Evolutionary conservation across 2,888 invertebrate genomes (phyloP), one percentile per base, ranked within the genome.

Genomic region (Cephus sareptanus): DNA sequence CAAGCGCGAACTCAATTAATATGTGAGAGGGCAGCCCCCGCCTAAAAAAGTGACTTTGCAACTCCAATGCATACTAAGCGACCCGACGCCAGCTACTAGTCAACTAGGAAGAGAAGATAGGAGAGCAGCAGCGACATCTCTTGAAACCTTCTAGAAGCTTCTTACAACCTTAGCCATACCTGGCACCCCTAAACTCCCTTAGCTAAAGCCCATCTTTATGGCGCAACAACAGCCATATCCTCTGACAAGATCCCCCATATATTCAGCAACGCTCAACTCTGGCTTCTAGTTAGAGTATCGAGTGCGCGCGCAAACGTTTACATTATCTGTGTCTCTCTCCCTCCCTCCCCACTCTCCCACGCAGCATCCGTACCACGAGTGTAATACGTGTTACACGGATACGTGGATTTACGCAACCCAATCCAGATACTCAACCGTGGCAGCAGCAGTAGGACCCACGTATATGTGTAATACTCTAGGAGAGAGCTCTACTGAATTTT

Each of bases 1-100:
- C 9, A 6, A 75, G 75, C 74, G 76, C 71, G 74, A 13, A 83
- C 83, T 89, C 85, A 83, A 89, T 88, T 89, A 88, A 87, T 87
- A 87, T 83, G 87, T 86, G 86, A 85, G 82, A 83, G 23, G 9
- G 85, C 80, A 83, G 80, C 56, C 80, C 84, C 84, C 86, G 83
- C 84, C 87, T 89, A 90, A 90, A 90, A 89, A 89, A 89, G 89
- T 90, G 88, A 90, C 89, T 90, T 89, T 87, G 88, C 86, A 90
- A 90, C 87, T 91, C 85, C 90, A 90, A 91, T 90, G 91, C 91
- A 91, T 91, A 91, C 90, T 90, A 91, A 91, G 90, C 89, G 87
- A 89, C 86, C 88, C 84, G 83, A 83, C 82, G 81, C 77, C 74
- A 79, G 79, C 75, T 74, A 79, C 78, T 81, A 80, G 80, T 77